Evolutionary conservation across 2,797 vertebrate genomes (phyloP).

Genomic region (Myiotriccus ornatus): DNA sequence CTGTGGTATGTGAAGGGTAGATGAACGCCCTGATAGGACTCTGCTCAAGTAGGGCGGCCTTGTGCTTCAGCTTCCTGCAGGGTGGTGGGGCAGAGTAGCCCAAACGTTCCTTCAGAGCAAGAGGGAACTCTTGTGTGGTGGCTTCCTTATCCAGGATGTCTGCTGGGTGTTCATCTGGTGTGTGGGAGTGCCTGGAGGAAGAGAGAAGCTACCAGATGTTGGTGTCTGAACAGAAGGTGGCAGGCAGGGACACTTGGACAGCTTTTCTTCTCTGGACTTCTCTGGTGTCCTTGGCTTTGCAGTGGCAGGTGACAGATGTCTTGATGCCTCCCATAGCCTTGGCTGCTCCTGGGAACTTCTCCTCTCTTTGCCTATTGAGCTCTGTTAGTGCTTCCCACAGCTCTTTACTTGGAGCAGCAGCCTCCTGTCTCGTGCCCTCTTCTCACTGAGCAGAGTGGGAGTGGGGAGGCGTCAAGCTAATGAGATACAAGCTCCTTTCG

Average conservation of each 20-base stretch:
- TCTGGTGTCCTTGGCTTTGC: neutral
- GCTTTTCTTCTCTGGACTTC: neutral
- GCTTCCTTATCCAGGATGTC: neutral
- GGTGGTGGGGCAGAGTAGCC: neutral
- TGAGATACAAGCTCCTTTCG: slow-evolving; percentile 2
- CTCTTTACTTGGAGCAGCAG: neutral
- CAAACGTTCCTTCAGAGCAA: fast-evolving
- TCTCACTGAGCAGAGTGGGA: neutral
- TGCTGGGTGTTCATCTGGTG: neutral
- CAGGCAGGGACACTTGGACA: neutral
- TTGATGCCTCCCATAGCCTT: neutral
- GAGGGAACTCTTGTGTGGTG: neutral
- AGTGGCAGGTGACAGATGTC: neutral
- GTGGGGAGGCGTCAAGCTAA: neutral
- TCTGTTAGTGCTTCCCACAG: slow-evolving; percentile 17
- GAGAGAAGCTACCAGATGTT: neutral
- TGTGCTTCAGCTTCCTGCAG: neutral
- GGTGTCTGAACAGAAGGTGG: neutral
- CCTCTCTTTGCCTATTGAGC: neutral
- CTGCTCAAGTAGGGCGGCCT: neutral
- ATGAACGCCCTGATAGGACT: neutral
- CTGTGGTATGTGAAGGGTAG: neutral
- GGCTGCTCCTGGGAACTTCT: neutral
- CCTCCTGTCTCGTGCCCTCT: neutral
- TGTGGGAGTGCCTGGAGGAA: neutral